phyloP scores from a whole-genome alignment of 1,140 invertebrate species.

The Neodiprion virginianus region DNA sequence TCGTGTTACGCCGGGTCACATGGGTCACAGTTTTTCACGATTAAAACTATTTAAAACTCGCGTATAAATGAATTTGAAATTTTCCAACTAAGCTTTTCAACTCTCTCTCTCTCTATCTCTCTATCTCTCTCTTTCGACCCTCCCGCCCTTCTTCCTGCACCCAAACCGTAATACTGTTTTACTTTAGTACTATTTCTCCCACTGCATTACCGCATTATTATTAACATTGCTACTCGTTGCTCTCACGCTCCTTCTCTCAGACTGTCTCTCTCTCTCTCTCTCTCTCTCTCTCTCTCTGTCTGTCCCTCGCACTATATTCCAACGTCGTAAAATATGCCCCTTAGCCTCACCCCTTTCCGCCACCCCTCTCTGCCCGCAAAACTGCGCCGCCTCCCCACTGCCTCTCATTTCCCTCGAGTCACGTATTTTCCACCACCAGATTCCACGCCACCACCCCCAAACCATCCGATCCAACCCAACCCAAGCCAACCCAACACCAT shows the following conservation, averaged over 20 bases:
- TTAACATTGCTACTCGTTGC: slow-evolving; percentile 20
- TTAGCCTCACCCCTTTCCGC: background rate
- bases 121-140: background rate
- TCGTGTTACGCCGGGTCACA: background rate
- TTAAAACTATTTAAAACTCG: slow-evolving; percentile 50
- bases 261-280: slow-evolving; percentile 21
- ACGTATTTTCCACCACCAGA: slow-evolving; percentile 31
- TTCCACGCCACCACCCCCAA: slow-evolving; percentile 19
- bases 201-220: slow-evolving; percentile 22
- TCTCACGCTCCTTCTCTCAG: slow-evolving; percentile 22
- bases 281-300: slow-evolving; percentile 30
- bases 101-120: too few relatives aligned
- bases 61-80: slow-evolving; percentile 52
- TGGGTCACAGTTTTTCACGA: slow-evolving; percentile 41
- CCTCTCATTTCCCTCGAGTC: slow-evolving; percentile 52
- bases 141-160: background rate
- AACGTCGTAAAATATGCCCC: slow-evolving; percentile 29
- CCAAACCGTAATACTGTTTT: background rate
- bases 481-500: background rate
- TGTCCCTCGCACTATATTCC: background rate
- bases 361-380: background rate
- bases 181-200: slow-evolving; percentile 38
- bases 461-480: slow-evolving; percentile 11
- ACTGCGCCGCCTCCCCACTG: slow-evolving; percentile 31
- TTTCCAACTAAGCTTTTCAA: slow-evolving; percentile 18